Conservation (phyloP, 1,140 invertebrate species). For the Bombyx mori region ASM3026992v2 NC_085120.1:7150001-7150500, state of each 20-base stretch:
- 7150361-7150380: neutral
- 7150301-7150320: constrained; percentile 8
- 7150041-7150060: constrained; percentile 1
- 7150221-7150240: constrained; percentile 7
- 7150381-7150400: neutral
- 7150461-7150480: neutral
- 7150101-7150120: constrained; percentile 15
- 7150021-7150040: constrained; percentile 1
- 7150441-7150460: constrained; percentile 2
- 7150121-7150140: constrained; percentile 18
- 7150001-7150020: constrained; percentile 8
- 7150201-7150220: constrained; percentile 9
- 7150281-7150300: constrained; percentile 20
- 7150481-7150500: neutral
- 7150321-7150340: constrained; percentile 12
- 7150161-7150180: constrained; percentile 18
- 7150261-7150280: constrained; percentile 5
- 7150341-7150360: constrained; percentile 8
- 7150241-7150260: constrained; percentile 2
- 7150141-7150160: constrained; percentile 16
- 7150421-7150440: constrained; percentile 2
- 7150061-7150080: neutral
- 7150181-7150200: constrained; percentile 9
- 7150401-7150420: constrained; percentile 1
- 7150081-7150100: constrained; percentile 21